Conservation (phyloP, 1,140 invertebrate genomes). For the Drosophila sechellia region DNA sequence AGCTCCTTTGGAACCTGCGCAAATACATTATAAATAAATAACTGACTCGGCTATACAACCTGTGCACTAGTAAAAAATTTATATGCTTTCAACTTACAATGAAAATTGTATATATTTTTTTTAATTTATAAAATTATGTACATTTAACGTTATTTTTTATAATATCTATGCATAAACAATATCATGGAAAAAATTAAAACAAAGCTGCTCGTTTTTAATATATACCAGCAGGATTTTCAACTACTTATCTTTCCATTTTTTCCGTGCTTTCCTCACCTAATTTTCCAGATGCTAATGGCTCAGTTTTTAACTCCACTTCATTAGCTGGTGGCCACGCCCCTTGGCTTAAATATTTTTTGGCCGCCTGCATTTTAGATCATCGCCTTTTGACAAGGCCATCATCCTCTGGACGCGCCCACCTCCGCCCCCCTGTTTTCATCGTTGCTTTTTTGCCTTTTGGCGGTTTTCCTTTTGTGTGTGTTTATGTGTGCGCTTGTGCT, state of each 20-base stretch:
- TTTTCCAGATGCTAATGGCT: constrained; percentile 19
- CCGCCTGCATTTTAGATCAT: constrained; percentile 48
- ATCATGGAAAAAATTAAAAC: too few species aligned
- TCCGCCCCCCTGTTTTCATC: background rate
- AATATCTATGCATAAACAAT: too few species aligned
- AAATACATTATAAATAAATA: constrained; percentile 58
- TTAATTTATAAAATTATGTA: too few species aligned
- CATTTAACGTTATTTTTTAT: too few species aligned
- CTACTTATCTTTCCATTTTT: background rate
- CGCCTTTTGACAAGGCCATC: constrained; percentile 10
- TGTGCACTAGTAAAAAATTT: constrained; percentile 8
- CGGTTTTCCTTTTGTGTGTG: constrained; percentile 23
- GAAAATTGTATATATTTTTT: background rate
- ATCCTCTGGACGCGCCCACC: background rate
- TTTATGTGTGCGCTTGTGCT: constrained; percentile 4
- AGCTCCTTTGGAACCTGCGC: constrained; percentile 25
- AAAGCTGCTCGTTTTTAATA: too few species aligned
- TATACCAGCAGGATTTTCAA: background rate
- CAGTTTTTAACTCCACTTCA: constrained; percentile 35
- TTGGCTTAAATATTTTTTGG: constrained; percentile 36
- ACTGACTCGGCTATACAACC: background rate
- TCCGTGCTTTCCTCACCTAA: constrained; percentile 4
- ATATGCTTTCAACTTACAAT: background rate
- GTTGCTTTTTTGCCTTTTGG: constrained; percentile 24
- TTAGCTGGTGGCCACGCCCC: constrained; percentile 29